A percentile compares a stretch with the other conserved stretches of the same genome.
Conservation (phyloP, 2,113 vertebrate species). For the Redunca redunca region DNA sequence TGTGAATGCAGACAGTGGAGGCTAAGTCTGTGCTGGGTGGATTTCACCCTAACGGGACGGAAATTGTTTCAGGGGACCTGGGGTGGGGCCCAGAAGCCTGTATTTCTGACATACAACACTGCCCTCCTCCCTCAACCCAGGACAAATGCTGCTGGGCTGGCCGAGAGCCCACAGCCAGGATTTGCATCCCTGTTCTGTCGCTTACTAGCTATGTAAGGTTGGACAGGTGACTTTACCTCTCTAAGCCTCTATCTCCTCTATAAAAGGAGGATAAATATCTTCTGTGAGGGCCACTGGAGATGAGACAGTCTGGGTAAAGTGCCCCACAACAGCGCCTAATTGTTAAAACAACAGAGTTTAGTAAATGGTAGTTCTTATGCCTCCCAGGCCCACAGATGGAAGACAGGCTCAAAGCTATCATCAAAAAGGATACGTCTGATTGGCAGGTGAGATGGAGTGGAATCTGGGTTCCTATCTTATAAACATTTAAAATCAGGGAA, state of each 20-base stretch:
- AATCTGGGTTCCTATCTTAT: neutral
- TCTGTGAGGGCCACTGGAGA: neutral
- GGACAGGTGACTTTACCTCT: neutral
- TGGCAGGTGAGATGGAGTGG: neutral
- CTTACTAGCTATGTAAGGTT: neutral
- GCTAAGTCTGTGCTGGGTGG: neutral
- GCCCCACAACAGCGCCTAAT: neutral
- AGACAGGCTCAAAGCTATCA: neutral
- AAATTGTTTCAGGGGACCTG: neutral
- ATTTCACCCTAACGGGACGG: neutral
- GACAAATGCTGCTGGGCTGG: neutral
- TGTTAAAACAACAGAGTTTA: neutral
- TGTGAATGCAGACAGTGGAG: neutral
- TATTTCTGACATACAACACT: neutral
- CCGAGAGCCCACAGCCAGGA: neutral
- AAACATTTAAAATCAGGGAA: constrained; percentile 13
- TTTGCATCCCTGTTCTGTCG: neutral
- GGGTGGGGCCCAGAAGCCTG: neutral
- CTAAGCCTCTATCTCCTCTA: neutral
- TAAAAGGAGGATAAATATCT: neutral
- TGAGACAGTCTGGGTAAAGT: neutral
- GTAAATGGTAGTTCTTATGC: neutral
- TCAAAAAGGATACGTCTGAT: neutral
- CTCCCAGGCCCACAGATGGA: neutral
- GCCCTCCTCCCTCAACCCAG: neutral